Percentiles rank a stretch among this genome's conserved stretches.
Conservation (phyloP, 2,888 invertebrate genomes). For the Lithodes maja region DNA sequence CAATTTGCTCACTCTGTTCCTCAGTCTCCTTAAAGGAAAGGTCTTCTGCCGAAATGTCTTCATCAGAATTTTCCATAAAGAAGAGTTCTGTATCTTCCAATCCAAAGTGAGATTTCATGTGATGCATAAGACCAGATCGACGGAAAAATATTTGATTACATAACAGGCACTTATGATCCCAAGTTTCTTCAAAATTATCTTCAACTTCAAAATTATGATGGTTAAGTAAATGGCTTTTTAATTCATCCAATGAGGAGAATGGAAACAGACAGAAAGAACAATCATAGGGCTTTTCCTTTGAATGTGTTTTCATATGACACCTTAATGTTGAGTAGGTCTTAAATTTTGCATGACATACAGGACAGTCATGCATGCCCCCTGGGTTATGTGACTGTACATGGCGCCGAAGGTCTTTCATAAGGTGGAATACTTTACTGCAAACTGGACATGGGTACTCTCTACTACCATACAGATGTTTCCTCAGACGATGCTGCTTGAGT, state of each 20-base stretch:
- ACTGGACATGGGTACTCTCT: slow-evolving; percentile 60
- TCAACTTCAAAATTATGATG: slow-evolving; percentile 37
- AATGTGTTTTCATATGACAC: slow-evolving; percentile 43
- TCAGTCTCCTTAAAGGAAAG: neutral
- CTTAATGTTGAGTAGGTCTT: slow-evolving; percentile 47
- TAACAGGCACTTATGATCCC: slow-evolving; percentile 48
- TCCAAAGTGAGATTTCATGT: slow-evolving; percentile 42
- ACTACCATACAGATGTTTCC: slow-evolving; percentile 44
- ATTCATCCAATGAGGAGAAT: slow-evolving; percentile 22
- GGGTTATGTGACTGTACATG: slow-evolving; percentile 56
- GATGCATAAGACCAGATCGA: slow-evolving; percentile 26
- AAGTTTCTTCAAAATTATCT: slow-evolving; percentile 24
- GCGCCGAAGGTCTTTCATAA: slow-evolving; percentile 48
- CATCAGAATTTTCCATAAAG: slow-evolving; percentile 24
- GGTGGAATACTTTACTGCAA: slow-evolving; percentile 45
- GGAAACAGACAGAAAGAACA: slow-evolving; percentile 49
- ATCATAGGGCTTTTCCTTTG: slow-evolving; percentile 56
- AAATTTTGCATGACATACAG: slow-evolving; percentile 48
- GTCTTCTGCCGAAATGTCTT: neutral
- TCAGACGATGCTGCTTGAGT: slow-evolving; percentile 36
- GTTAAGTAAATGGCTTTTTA: slow-evolving; percentile 22
- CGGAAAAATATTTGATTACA: slow-evolving; percentile 51
- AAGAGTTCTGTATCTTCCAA: slow-evolving; percentile 15
- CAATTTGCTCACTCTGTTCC: neutral
- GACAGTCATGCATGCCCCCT: slow-evolving; percentile 38